Conservation (phyloP, 2,888 invertebrate genomes). For the Leptothorax acervorum region DNA sequence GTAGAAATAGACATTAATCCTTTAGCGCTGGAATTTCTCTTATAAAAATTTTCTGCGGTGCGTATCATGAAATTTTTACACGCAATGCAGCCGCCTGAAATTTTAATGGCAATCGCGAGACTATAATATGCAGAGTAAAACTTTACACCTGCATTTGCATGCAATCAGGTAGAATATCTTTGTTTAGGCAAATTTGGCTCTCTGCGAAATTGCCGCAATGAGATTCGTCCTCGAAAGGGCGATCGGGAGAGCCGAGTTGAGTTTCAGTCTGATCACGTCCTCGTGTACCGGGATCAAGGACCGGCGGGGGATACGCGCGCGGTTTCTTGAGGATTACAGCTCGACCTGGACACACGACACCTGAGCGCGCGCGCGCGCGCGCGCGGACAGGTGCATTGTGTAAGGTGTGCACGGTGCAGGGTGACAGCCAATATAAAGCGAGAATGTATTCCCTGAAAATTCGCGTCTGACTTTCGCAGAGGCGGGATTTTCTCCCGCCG, state of each 20-base stretch:
- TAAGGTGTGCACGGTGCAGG: neutral
- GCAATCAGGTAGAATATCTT: conserved; percentile 19
- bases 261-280: conserved; percentile 43
- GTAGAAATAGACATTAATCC: no score
- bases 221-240: conserved; percentile 22
- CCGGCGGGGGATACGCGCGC: neutral
- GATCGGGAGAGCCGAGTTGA: conserved; percentile 21
- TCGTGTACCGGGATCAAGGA: conserved; percentile 31
- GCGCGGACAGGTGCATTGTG: conserved; percentile 28
- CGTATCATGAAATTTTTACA: neutral
- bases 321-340: conserved; percentile 37
- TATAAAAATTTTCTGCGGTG: neutral
- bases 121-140: neutral
- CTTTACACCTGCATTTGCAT: neutral
- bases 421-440: conserved; percentile 39
- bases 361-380: conserved; percentile 40
- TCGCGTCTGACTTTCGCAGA: conserved; percentile 27
- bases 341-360: conserved; percentile 38
- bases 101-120: neutral
- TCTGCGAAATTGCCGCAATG: conserved; percentile 1
- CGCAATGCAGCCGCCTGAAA: neutral
- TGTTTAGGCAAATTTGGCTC: conserved; percentile 31
- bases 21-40: neutral
- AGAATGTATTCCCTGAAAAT: conserved; percentile 33
- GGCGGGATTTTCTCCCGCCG: neutral